Evolutionary conservation across 2,113 vertebrate species (phyloP).

Genomic region (Rhagologus leucostigma): DNA sequence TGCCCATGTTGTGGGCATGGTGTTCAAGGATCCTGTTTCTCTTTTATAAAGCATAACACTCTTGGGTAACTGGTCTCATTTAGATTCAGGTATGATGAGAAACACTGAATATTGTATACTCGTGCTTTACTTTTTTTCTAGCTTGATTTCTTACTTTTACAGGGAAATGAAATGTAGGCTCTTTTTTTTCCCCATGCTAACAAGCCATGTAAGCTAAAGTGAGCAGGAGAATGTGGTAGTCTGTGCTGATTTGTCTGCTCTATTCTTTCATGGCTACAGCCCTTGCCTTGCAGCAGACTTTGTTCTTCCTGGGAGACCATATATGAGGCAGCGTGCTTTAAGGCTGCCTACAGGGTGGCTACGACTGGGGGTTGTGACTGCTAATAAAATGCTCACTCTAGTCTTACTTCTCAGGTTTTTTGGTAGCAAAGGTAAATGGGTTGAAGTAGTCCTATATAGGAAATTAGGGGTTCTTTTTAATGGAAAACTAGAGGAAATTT

Average conservation of each 20-base stretch:
- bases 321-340: not conserved
- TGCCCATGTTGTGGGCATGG: not conserved
- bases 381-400: not conserved
- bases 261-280: not conserved
- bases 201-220: not conserved
- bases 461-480: rapidly evolving
- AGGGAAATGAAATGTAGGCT: not conserved
- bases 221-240: not conserved
- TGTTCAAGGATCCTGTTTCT: not conserved
- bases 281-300: not conserved
- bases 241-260: not conserved
- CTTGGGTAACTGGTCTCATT: not conserved
- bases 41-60: not conserved
- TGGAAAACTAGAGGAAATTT: not conserved
- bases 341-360: not conserved
- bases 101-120: not conserved
- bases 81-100: not conserved
- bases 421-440: not conserved
- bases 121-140: not conserved
- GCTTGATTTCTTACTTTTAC: not conserved
- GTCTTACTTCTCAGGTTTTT: not conserved
- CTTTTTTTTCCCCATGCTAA: not conserved
- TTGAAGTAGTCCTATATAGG: not conserved
- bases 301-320: not conserved
- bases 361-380: not conserved